Evolutionary conservation across 2,797 vertebrate species (phyloP), one percentile per base, ranked within the genome.

Genomic region (Meriones psammophilus): DNA sequence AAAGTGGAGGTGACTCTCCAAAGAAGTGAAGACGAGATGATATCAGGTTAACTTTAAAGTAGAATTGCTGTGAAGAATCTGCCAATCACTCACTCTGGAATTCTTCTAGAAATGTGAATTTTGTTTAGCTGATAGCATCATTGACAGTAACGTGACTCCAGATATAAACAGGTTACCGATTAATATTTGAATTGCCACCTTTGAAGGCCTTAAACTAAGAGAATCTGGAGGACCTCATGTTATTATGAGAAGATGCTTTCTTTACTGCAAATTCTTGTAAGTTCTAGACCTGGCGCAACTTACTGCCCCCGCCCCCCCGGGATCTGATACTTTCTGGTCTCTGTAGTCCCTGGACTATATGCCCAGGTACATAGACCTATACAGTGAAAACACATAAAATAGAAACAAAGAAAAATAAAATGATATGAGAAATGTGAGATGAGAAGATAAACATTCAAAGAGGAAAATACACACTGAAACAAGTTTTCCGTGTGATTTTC

Each of bases 381-480:
- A 33, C 9, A 68, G 54, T 64, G 26, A 80, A n/a, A 73, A 5
- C 69, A 50, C 76, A 15, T 12, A 83, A 18, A 26, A 13, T 62
- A 33, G 42, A 42, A 36, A 36, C 39, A n/a, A 42, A 28, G 36
- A 77, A n/a, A 62, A 64, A 62, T 33, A 20, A 78, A 50, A 54
- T 24, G 24, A 33, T 54, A 50, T 69, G n/a, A 14, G 22, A 89
- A 85, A 1, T n/a, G 2, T n/a, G 24, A 60, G 15, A 69, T 79
- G 33, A 69, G 8, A 78, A 22, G 42, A 28, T 3, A 91, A 39
- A 85, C 1, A 78, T 54, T 85, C 4, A 64, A 42, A 87, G 36
- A 50, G 12, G 68, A 93, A 4, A 87, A 91, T 88, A 81, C 7
- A 94, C 81, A 66, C 64, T 71, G 4, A 89, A 96, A 64, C 33